These are phyloP conservation scores for Lordiphosa fenestrarum DNA, from an alignment of 2,888 invertebrate genomes.

Conservation along the genomic window DNA sequence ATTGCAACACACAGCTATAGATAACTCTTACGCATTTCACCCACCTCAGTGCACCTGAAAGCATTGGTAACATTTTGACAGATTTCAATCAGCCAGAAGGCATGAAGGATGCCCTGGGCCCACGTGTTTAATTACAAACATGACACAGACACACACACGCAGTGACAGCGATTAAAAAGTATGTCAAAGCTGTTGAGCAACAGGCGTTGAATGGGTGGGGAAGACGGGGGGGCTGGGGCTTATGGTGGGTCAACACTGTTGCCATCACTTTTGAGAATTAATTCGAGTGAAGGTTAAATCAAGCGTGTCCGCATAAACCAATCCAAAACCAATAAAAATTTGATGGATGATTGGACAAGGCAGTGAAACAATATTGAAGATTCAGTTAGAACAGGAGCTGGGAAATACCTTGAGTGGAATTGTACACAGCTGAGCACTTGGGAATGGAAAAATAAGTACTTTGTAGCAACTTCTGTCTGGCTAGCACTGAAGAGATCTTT, in stretches of 20 bases:
- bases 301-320: constrained; percentile 14
- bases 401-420: no score
- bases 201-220: constrained; percentile 15
- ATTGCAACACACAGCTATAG: constrained; percentile 12
- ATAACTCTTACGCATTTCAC: constrained; percentile 13
- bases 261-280: constrained; percentile 35
- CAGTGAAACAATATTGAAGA: constrained; percentile 1
- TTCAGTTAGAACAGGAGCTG: background rate
- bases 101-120: constrained; percentile 28
- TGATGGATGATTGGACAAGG: constrained; percentile 7
- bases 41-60: constrained; percentile 10
- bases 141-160: constrained; percentile 37
- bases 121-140: constrained; percentile 64
- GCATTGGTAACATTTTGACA: constrained; percentile 55
- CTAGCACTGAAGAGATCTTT: no score
- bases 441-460: no score
- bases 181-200: constrained; percentile 40
- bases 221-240: background rate
- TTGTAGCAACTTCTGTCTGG: no score
- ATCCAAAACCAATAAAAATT: constrained; percentile 29
- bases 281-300: constrained; percentile 38
- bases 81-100: constrained; percentile 62
- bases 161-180: constrained; percentile 69
- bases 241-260: constrained; percentile 46
- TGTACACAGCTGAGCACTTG: no score